Percentiles rank a stretch among this genome's conserved stretches.
These are phyloP conservation scores for Enteromius argenteus DNA, from an alignment of 2,797 vertebrate species.

Conservation along the genomic window DNA sequence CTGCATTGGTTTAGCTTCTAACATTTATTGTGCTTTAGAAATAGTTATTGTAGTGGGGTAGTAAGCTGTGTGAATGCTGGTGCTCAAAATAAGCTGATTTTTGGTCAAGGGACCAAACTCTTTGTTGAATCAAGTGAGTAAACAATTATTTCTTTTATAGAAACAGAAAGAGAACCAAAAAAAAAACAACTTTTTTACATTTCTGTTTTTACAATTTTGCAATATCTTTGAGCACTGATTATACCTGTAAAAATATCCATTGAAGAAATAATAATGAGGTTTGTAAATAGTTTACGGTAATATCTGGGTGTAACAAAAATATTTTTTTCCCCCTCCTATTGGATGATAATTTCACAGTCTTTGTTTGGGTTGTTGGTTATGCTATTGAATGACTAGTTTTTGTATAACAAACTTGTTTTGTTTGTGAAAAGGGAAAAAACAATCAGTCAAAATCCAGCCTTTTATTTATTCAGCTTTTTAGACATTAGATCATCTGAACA, in stretches of 20 bases:
- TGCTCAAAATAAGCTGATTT: slow-evolving; percentile 33
- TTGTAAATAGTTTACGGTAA: too few species aligned
- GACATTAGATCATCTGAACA: background rate
- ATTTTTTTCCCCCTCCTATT: background rate
- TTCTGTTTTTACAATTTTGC: background rate
- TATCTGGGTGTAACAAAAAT: background rate
- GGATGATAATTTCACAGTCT: background rate
- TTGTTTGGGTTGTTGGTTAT: background rate
- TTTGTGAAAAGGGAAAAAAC: slow-evolving; percentile 7
- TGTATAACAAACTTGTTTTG: too few species aligned
- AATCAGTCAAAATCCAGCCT: background rate
- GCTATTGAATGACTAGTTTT: too few species aligned
- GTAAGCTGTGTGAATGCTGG: slow-evolving; percentile 73
- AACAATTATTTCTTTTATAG: background rate
- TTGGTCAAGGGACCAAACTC: slow-evolving; percentile 42
- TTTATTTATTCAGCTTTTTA: background rate
- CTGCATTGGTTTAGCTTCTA: background rate
- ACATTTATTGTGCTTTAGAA: background rate
- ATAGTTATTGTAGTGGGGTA: slow-evolving; percentile 65
- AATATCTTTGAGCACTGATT: background rate
- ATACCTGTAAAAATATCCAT: too few species aligned
- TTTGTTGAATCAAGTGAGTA: slow-evolving; percentile 40
- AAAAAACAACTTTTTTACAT: background rate
- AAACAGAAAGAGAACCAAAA: background rate
- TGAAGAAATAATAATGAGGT: too few species aligned